Evolutionary conservation across 2,888 invertebrate species (phyloP), one percentile per base, ranked within the genome.

Genomic region (Mesorhabditis belari): DNA sequence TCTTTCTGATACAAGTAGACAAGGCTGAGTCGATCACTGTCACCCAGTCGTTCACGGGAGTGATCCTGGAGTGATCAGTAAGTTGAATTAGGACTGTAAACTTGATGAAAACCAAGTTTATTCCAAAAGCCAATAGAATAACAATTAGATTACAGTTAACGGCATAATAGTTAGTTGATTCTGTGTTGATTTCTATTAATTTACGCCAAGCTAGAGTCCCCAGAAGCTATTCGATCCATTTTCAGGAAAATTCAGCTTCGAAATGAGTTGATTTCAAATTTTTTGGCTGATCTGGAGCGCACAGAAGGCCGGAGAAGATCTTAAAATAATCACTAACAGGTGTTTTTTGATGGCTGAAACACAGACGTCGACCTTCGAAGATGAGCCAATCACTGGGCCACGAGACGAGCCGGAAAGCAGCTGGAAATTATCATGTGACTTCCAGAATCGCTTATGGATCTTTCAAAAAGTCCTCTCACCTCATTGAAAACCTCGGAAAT

Each of bases 31-130:
- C 79, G 60, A 79, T 79, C 57, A 77, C 77, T 23, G 69, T 65
- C 27, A 75, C 77, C 79, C 79, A 79, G 60, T 79, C 79, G 63
- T 79, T 79, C 57, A 75, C 75, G 5, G 79, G 77, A 5, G 79
- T 79, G 60, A 77, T 67, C 65, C 76, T 76, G 58, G 29, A 65
- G 49, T 28, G n/a, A 25, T 9, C n/a, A 35, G 3, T 3, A 35
- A 23, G 19, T 3, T 21, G 4, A 58, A 58, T 2, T 2, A 2
- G 23, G n/a, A n/a, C n/a, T n/a, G n/a, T n/a, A n/a, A n/a, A n/a
- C n/a, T n/a, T n/a, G n/a, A n/a, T n/a, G n/a, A n/a, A n/a, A n/a
- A n/a, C n/a, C n/a, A n/a, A n/a, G n/a, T n/a, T n/a, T n/a, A n/a
- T n/a, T n/a, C n/a, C n/a, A n/a, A n/a, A n/a, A n/a, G n/a, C n/a